A percentile compares a stretch with the other conserved stretches of the same genome.
Conservation (phyloP, 2,888 invertebrate genomes). For the Quadroppia sp. region DNA sequence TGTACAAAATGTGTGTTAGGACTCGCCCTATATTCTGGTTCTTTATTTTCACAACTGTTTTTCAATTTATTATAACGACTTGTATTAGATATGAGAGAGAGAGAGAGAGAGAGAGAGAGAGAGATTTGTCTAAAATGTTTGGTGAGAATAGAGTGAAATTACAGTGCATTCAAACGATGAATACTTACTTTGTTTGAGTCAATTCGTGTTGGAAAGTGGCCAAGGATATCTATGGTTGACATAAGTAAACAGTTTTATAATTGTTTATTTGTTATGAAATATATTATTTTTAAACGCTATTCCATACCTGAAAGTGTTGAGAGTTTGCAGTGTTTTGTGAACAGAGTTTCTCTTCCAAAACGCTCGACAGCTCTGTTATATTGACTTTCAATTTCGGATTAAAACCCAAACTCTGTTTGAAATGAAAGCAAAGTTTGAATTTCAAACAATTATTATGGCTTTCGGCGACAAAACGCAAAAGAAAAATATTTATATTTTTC, state of each 20-base stretch:
- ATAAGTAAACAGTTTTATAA: too few relatives aligned
- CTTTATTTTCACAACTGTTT: neutral
- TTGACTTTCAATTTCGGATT: slow-evolving; percentile 23
- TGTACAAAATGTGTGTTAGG: slow-evolving; percentile 14
- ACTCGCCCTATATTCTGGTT: neutral
- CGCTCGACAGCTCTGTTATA: neutral
- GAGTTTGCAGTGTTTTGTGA: neutral
- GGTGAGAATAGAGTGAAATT: neutral
- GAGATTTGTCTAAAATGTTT: neutral
- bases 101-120: neutral
- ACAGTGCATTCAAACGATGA: neutral
- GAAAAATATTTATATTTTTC: neutral
- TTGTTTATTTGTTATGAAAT: too few relatives aligned
- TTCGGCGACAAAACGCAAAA: neutral
- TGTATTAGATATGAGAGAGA: neutral
- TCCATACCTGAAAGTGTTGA: slow-evolving; percentile 16
- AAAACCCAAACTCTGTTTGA: slow-evolving; percentile 12
- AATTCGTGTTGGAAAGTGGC: slow-evolving; percentile 34
- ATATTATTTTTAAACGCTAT: too few relatives aligned
- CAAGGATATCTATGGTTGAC: neutral
- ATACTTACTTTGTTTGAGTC: slow-evolving; percentile 28
- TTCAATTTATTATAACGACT: neutral
- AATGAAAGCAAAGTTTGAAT: slow-evolving; percentile 11
- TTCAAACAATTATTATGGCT: neutral
- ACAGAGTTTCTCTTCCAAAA: slow-evolving; percentile 16